Evolutionary conservation across 2,888 invertebrate species (phyloP), one percentile per base, ranked within the genome.

Genomic region (Chalcis sispes): DNA sequence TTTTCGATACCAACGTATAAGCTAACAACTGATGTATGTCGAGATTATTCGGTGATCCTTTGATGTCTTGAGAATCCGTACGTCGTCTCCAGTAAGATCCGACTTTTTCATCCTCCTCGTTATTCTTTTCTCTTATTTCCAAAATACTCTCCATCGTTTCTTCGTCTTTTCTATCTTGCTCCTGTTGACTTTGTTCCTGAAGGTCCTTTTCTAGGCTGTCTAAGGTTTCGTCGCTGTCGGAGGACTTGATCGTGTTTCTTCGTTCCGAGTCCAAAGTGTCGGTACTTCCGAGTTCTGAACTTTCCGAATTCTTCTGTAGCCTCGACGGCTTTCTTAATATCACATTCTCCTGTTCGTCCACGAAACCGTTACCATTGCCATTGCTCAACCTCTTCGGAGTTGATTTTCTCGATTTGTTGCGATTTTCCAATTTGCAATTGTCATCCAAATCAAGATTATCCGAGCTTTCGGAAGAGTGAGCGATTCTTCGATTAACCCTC

Each of bases 241-340:
- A 87, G 3, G 85, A 87, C 56, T 88, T 88, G 40, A 59, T 66
- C 20, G 72, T 69, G 61, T 86, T 86, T 54, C 86, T 82, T 59
- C 85, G 84, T 56, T 88, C 87, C 0, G 87, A 88, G 66, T 88
- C 86, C 2, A 88, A 70, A 0, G 88, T 88, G 40, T 89, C 88
- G 7, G 87, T 88, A 67, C 88, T 88, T 2, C 87, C 88, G 0
- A 88, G 80, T 20, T 88, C 88, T 3, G 88, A 89, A 77, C 88
- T 88, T 75, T 88, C 88, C 2, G 88, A 88, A 1, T 87, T 87
- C 66, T 88, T 88, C 52, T 87, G 86, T 4, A 88, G 77, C 52
- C 88, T 82, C 1, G 85, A 79, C n/a, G 80, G 72, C 32, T 79
- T 80, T 40, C 80, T 65, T 1, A 77, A 64, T 1, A 77, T 52